Conservation (phyloP, 2,113 vertebrate species). For the Zosterops japonicus region DNA sequence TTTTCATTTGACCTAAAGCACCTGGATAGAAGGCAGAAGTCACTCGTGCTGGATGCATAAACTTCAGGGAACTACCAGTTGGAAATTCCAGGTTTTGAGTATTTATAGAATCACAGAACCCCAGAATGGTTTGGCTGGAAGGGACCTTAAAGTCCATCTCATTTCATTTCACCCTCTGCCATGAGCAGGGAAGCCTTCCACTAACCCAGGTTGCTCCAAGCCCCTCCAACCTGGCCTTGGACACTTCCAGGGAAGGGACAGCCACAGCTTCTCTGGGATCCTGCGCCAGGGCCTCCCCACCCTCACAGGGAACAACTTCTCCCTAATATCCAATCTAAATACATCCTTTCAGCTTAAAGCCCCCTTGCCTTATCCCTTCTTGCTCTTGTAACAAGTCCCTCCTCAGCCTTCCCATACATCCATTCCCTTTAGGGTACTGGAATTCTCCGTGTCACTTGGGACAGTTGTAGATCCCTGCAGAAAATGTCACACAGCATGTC, state of each 20-base stretch:
- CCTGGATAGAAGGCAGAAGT: not conserved
- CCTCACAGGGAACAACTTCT: not conserved
- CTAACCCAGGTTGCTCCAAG: fast-evolving
- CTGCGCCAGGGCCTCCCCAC: not conserved
- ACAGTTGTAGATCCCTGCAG: not conserved
- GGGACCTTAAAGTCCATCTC: not conserved
- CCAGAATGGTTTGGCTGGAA: not conserved
- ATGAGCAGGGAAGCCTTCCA: not conserved
- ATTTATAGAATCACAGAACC: not conserved
- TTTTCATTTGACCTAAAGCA: not conserved
- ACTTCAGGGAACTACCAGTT: not conserved
- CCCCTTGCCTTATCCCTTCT: no score
- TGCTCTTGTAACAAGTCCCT: not conserved
- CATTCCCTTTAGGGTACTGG: not conserved
- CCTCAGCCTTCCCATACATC: not conserved
- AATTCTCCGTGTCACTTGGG: not conserved
- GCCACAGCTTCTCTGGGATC: not conserved
- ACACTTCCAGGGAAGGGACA: not conserved
- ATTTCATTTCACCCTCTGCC: not conserved
- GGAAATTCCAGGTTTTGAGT: not conserved
- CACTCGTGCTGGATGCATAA: not conserved
- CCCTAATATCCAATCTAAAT: not conserved
- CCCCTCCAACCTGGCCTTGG: not conserved
- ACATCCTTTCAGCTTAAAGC: not conserved
- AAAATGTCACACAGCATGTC: not conserved